Percentiles rank a stretch among this genome's conserved stretches.
These are phyloP conservation scores for Euthynnus affinis DNA, from an alignment of 2,797 vertebrate genomes.

Conservation along the genomic window DNA sequence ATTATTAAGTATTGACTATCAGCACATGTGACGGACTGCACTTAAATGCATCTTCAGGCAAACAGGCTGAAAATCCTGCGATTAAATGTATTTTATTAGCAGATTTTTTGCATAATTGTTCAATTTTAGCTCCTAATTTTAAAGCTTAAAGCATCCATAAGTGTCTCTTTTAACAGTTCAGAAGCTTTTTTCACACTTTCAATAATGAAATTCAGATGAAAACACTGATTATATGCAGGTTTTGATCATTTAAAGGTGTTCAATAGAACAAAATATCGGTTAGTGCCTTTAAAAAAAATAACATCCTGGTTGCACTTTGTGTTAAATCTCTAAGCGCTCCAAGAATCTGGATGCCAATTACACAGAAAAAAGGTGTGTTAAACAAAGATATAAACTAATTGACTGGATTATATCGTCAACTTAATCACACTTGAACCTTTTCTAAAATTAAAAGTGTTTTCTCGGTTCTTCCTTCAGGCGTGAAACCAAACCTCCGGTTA, in stretches of 20 bases:
- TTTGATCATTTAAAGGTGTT: background rate
- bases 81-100: background rate
- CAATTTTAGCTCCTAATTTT: background rate
- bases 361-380: background rate
- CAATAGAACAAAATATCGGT: background rate
- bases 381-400: slow-evolving; percentile 37
- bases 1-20: slow-evolving; percentile 9
- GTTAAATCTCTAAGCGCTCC: slow-evolving; percentile 1
- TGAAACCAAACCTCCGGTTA: background rate
- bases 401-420: slow-evolving; percentile 1
- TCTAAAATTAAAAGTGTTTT: background rate
- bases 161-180: background rate
- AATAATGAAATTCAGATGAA: background rate
- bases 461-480: background rate
- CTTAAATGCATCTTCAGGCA: background rate
- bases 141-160: background rate
- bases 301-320: background rate
- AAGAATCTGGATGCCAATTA: slow-evolving; percentile 11
- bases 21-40: background rate
- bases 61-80: background rate
- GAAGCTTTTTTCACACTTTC: background rate
- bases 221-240: background rate
- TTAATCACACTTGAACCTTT: background rate
- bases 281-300: background rate
- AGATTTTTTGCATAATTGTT: background rate